Base-by-base conservation (phyloP, 2,888 invertebrate species). In the Megamerina dolium region DNA sequence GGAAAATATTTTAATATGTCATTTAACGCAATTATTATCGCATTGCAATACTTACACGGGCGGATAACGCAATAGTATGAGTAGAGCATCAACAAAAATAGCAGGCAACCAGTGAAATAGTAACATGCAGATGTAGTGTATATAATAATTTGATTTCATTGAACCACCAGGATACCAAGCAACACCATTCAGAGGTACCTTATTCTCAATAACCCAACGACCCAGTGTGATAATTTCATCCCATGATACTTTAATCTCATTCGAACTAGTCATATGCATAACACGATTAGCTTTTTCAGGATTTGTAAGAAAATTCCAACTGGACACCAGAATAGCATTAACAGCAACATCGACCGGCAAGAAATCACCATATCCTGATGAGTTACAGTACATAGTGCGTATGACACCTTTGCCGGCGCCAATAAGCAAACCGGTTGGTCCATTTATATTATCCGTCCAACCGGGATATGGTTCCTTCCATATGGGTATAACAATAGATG, bases 371-470 rank as follows among this genome's bases (percentile, higher is more conserved):
- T 85, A 87, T 19, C 82, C 80, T 49, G 80, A 78, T 5, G 83
- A 78, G 52, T 87, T 81, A 58, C 88, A 89, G 64, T 86, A 85
- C 88, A 93, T 88, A 0, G 87, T 82, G n/a, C 91, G 76, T 48
- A 93, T 78, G 0, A 93, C 86, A 1, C 93, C 93, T 64, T 91
- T 92, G 9, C 91, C 89, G 6, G 87, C 87, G 66, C 51, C 83
- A 40, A 83, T 87, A 4, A 92, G 73, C 2, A 89, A 73, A 6
- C 92, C 92, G 1, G 85, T 85, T 0, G 93, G 91, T n/a, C 93
- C 93, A 60, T 93, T 93, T 42, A 90, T 85, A 60, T 93, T 94
- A 66, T 94, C 93, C 0, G 91, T 89, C 93, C 93, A 89, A 5
- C 88, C 93, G 1, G 87, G 87, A 1, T 87, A 61, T 0, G 90